Evolutionary conservation across 1,140 invertebrate species (phyloP), one percentile per base, ranked within the genome.

Genomic region (Calosoma granatense): DNA sequence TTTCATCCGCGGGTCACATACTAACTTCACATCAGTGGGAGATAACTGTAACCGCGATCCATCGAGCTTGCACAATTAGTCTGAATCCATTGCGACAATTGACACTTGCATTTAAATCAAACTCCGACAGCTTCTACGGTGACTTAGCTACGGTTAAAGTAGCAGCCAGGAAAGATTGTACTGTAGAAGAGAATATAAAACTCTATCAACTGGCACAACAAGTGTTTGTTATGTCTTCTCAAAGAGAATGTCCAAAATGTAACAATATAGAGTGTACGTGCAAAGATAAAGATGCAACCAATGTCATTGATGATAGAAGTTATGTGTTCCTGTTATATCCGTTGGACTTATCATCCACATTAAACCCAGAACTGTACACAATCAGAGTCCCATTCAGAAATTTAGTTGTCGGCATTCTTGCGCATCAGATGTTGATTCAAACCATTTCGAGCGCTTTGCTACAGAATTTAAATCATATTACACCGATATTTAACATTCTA

Each of bases 121-220:
- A 92, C 62, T 94, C 91, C 0, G 89, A 93, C 62, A 94, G 89
- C 62, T 95, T 95, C 70, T 94, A 94, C 72, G 92, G 92, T 1
- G 92, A 95, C 69, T 75, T 89, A 56, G 91, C 91, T 1, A 90
- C 92, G 59, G 91, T 97, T 0, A 94, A 94, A 78, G 91, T 95
- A 1, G 92, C 92, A 1, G 92, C 92, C 0, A 78, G 92, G 22
- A 82, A 86, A 59, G 92, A 95, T 67, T 89, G 86, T 63, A 87
- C 86, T 0, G 73, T 85, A 6, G 82, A 85, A 63, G 90, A 94
- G 66, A 86, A 86, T 64, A 82, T 90, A 22, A 73, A 92, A 61
- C 75, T 95, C 9, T 83, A 87, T 62, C 88, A 92, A 36, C 78
- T 96, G 59, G 88, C 92, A 0, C 85, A 90, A 61, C 92, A 95